These are phyloP conservation scores for Deilephila elpenor DNA, from an alignment of 2,888 invertebrate genomes.

Conservation along the genomic window DNA sequence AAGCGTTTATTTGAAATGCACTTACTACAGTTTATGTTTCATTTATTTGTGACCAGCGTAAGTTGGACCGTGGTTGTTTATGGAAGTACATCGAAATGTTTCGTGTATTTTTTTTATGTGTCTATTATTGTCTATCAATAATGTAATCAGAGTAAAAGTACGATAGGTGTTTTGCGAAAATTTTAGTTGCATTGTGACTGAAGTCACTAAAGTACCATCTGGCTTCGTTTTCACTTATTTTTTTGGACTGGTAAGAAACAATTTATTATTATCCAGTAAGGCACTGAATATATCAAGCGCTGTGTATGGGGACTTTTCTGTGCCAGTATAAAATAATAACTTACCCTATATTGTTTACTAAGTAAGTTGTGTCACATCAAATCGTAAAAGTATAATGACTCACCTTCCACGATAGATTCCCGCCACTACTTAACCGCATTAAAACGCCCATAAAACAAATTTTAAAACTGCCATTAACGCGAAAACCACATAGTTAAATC, in stretches of 20 bases:
- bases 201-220: no score
- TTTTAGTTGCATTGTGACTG: no score
- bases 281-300: no score
- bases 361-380: no score
- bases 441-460: not conserved
- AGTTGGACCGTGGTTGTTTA: not conserved
- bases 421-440: not conserved
- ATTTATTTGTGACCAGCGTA: not conserved
- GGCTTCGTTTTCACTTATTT: no score
- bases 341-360: no score
- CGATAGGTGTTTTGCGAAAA: no score
- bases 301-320: no score
- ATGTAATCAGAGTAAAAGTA: not conserved
- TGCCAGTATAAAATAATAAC: no score
- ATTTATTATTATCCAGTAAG: no score
- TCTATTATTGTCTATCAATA: not conserved
- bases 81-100: not conserved
- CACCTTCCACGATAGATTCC: not conserved
- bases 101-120: not conserved
- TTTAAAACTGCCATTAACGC: slow-evolving; percentile 23
- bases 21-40: not conserved
- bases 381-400: not conserved
- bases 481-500: slow-evolving; percentile 12
- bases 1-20: not conserved
- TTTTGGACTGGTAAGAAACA: no score